Base-by-base conservation (phyloP, 1,140 invertebrate genomes). In the Drosophila nasuta region DNA sequence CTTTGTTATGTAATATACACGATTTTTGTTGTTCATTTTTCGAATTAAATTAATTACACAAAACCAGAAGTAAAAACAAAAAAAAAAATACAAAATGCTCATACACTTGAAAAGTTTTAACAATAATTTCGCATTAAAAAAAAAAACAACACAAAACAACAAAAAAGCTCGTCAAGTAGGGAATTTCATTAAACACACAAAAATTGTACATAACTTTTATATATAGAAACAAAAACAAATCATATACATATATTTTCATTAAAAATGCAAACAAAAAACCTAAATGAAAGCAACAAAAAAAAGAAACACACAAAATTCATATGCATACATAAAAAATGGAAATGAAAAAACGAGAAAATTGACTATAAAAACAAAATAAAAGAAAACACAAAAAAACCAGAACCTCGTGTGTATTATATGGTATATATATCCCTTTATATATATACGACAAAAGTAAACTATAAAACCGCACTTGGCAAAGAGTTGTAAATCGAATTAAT, bases 71-170 rank as follows among this genome's bases (percentile, higher is more conserved):
- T 25, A 30, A 30, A 30, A 28, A 20, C 15, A 65, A 57, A 38
- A 73, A 13, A 52, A 52, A 66, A 43, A 70, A 72, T 65, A 57
- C 72, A 67, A 78, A 90, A 91, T 92, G 91, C 91, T 92, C 91
- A 92, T 77, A 86, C 83, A 92, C 91, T 92, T 92, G 72, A 90
- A 92, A 92, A 92, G 91, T 92, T 91, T 78, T 74, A 81, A 87
- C 73, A 79, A 91, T 87, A 81, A 83, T 83, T 82, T 80, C 49
- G 69, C 69, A 79, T 71, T 70, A 57, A 78, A 59, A 62, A 74
- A n/a, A 58, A 52, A 49, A 51, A 45, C 49, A 64, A 45, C 3
- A 63, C 41, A 63, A 59, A 49, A 62, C 59, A 57, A 28, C 38
- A 64, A 77, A 10, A 65, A 75, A 71, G 54, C 76, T 88, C 80